Evolutionary conservation across 2,888 invertebrate species (phyloP).

Genomic region (Bombylius discolor): DNA sequence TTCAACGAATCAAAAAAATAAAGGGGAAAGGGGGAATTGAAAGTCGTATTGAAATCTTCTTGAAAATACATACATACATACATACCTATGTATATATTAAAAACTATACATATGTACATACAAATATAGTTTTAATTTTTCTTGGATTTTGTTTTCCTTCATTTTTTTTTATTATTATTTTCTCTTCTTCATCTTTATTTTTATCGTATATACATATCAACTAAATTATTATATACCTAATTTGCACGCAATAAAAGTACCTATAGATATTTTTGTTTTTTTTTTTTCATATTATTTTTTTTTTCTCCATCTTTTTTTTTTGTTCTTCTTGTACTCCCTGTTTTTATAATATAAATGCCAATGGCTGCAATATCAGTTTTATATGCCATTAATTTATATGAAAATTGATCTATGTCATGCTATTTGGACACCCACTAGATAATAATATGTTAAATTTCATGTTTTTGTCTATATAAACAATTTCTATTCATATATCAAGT

Average conservation of each 20-base stretch:
- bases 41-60: too few relatives aligned
- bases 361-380: conserved; percentile 1
- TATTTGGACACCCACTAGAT: conserved; percentile 5
- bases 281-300: neutral
- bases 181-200: too few relatives aligned
- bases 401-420: conserved; percentile 6
- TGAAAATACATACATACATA: too few relatives aligned
- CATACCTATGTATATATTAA: too few relatives aligned
- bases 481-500: too few relatives aligned
- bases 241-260: neutral
- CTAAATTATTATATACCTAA: neutral
- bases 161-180: neutral
- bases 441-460: neutral
- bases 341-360: neutral
- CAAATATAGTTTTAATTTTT: too few relatives aligned
- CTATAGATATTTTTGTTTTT: neutral
- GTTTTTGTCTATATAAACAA: too few relatives aligned
- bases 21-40: too few relatives aligned
- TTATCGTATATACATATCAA: too few relatives aligned
- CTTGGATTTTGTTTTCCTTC: neutral
- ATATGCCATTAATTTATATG: conserved; percentile 2
- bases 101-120: neutral
- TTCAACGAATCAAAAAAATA: neutral
- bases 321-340: too few relatives aligned
- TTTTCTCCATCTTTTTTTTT: neutral